Evolutionary conservation across 1,140 invertebrate species (phyloP).

Genomic region (Gonatopus flavifemur): DNA sequence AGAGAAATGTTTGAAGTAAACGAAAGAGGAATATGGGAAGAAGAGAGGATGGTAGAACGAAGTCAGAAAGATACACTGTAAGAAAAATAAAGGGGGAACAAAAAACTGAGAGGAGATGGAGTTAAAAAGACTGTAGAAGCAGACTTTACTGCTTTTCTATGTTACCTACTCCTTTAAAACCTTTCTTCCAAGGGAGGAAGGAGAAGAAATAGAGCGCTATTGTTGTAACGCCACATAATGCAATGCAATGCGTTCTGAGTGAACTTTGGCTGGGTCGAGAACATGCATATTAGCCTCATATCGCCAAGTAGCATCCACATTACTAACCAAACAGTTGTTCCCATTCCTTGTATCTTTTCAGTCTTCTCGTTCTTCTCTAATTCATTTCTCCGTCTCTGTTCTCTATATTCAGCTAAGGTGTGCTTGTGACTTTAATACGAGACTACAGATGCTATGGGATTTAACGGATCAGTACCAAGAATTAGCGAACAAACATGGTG

Average conservation of each 20-base stretch:
- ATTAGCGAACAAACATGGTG: conserved; percentile 38
- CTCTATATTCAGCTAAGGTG: conserved; percentile 34
- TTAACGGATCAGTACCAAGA: conserved; percentile 41
- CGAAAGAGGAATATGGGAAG: conserved; percentile 5
- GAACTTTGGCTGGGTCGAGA: conserved; percentile 37
- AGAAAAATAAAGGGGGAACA: conserved; percentile 15
- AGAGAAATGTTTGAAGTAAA: conserved; percentile 5
- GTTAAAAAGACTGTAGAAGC: background rate
- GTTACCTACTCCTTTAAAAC: conserved; percentile 1
- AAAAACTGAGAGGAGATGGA: conserved; percentile 13
- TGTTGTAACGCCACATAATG: conserved; percentile 35
- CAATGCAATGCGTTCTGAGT: conserved; percentile 36
- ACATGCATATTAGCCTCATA: conserved; percentile 42
- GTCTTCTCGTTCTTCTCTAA: conserved; percentile 11
- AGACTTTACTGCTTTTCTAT: background rate
- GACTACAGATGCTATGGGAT: conserved; percentile 38
- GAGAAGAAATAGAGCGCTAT: conserved; percentile 24
- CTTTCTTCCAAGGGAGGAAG: conserved; percentile 3
- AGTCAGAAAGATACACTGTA: background rate
- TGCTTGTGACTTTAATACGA: conserved; percentile 41
- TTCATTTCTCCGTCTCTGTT: conserved; percentile 12
- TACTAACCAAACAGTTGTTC: conserved; percentile 14
- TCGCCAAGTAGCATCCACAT: conserved; percentile 26
- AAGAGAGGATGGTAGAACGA: background rate
- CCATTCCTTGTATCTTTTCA: conserved; percentile 5